Evolutionary conservation across 2,888 invertebrate species (phyloP).

Genomic region (Ditylenchus weischeri): DNA sequence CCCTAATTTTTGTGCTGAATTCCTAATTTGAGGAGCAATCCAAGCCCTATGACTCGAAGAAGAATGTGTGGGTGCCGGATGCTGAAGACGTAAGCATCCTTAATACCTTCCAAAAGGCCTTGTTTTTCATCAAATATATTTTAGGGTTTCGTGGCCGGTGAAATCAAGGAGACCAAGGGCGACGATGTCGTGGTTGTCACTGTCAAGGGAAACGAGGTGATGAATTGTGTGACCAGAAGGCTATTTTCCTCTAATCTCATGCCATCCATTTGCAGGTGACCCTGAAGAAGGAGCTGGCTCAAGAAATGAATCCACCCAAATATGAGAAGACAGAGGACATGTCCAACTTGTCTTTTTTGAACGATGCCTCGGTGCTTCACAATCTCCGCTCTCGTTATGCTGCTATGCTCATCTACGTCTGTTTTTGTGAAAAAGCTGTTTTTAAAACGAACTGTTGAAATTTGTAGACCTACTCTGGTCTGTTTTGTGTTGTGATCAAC

Average conservation of each 20-base stretch:
- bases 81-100: constrained; percentile 72
- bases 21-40: constrained; percentile 75
- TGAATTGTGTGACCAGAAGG: too few relatives aligned
- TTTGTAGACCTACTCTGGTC: constrained; percentile 57
- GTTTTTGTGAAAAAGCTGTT: constrained; percentile 13
- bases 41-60: constrained; percentile 98
- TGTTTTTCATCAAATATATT: too few relatives aligned
- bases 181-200: constrained; percentile 88
- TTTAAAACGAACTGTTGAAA: neutral
- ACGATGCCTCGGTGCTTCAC: constrained; percentile 96
- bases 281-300: constrained; percentile 44
- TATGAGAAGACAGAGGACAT: constrained; percentile 77
- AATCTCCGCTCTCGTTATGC: constrained; percentile 85
- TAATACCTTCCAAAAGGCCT: too few relatives aligned
- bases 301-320: constrained; percentile 96
- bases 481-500: constrained; percentile 58
- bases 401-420: constrained; percentile 73
- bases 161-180: constrained; percentile 97
- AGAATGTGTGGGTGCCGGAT: constrained; percentile 97
- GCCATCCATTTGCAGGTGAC: constrained; percentile 25
- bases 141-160: constrained; percentile 85
- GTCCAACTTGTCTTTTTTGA: constrained; percentile 89
- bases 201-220: constrained; percentile 74
- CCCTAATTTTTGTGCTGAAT: neutral
- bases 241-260: constrained; percentile 28